Evolutionary conservation across 2,113 vertebrate genomes (phyloP), one percentile per base, ranked within the genome.

Genomic region (Arothron firmamentum): DNA sequence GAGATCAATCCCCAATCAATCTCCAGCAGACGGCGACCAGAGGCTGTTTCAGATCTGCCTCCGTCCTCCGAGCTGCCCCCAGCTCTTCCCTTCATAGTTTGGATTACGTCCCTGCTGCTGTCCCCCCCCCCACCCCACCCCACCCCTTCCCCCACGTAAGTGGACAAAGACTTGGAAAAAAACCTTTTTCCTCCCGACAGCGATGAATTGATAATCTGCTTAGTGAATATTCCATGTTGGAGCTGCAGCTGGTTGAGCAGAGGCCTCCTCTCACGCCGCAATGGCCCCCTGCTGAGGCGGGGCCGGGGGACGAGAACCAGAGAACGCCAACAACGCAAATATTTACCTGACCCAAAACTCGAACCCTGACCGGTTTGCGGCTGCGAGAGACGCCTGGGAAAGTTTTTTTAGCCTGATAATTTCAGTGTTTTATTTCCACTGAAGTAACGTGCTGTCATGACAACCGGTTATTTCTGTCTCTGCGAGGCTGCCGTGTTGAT

Each of bases 151-250:
- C n/a, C n/a, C n/a, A 72, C 69, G 77, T 83, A 84, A 85, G 79
- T 85, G 78, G 75, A 83, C 74, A 80, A 85, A 88, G 78, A 87
- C 76, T 73, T 87, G 75, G 85, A 85, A 81, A 72, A 82, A 81
- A 62, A 15, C 45, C 64, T 6, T 47, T 47, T 16, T n/a, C 45
- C 64, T 80, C 71, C 70, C 79, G 74, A 78, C 70, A 77, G 72
- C 56, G 14, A 79, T 75, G 66, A 86, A 85, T 84, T 75, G 82
- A 85, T 87, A 83, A 85, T 80, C 56, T 41, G 11, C 59, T 75
- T 67, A 70, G 73, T 72, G 75, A 85, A 75, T 68, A 70, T 75
- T 81, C 70, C 71, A 60, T 51, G 56, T 23, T 7, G 75, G 53
- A 56, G 72, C 47, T 18, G 10, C n/a, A 82, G 61, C 61, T 67